Evolutionary conservation across 2,113 vertebrate genomes (phyloP).

Genomic region (Ailurus styani): DNA sequence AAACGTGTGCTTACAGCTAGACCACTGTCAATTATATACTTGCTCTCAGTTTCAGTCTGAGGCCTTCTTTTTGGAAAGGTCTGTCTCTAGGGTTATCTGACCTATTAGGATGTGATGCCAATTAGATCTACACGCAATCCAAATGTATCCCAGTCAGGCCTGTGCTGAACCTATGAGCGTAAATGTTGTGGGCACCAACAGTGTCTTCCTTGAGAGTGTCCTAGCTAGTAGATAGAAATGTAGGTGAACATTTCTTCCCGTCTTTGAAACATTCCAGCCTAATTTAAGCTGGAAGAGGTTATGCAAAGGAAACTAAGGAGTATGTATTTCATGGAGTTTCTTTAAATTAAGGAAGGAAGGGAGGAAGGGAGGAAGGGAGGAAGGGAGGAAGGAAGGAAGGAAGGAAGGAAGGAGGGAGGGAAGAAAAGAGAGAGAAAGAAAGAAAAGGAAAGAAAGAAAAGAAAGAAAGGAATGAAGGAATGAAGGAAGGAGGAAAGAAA

Average conservation of each 20-base stretch:
- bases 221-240: not conserved
- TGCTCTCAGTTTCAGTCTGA: not conserved
- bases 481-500: not conserved
- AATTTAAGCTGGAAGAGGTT: not conserved
- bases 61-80: not conserved
- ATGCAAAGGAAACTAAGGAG: not conserved
- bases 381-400: not conserved
- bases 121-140: not conserved
- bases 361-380: not conserved
- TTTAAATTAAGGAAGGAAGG: not conserved
- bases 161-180: not conserved
- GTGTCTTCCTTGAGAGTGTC: not conserved
- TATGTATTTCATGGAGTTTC: not conserved
- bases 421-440: not conserved
- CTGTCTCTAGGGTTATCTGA: not conserved
- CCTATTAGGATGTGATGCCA: not conserved
- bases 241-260: not conserved
- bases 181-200: not conserved
- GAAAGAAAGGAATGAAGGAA: not conserved
- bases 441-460: not conserved
- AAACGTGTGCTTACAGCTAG: not conserved
- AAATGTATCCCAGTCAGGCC: not conserved
- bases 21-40: not conserved
- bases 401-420: not conserved
- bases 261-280: constrained; percentile 3